phyloP scores from a whole-genome alignment of 2,113 vertebrate species.

The Ictalurus punctatus region DNA sequence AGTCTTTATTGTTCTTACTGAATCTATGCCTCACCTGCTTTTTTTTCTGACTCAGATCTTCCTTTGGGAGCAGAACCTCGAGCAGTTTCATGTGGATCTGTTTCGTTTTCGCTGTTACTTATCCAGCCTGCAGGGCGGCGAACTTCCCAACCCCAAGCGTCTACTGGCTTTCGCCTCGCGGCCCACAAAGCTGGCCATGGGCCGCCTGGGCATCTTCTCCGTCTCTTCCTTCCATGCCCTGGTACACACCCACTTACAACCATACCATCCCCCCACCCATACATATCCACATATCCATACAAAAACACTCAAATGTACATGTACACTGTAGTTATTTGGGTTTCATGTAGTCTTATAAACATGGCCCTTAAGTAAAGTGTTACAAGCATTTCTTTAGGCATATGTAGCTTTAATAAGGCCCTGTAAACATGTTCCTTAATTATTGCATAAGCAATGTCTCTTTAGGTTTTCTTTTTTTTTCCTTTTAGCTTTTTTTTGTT shows the following conservation, averaged over 20 bases:
- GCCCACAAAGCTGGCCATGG: constrained; percentile 86
- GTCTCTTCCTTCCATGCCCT: constrained; percentile 86
- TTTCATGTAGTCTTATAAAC: neutral
- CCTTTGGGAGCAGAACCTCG: constrained; percentile 88
- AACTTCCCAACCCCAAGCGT: constrained; percentile 86
- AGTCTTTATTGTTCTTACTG: constrained; percentile 1
- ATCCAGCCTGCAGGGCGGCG: constrained; percentile 85
- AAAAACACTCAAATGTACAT: too few relatives aligned
- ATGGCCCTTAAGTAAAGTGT: neutral
- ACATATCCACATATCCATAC: too few relatives aligned
- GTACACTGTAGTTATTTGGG: neutral
- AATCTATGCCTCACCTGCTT: neutral
- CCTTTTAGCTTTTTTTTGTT: neutral
- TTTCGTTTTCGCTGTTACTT: constrained; percentile 87
- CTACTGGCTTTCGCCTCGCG: constrained; percentile 85
- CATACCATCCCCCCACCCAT: too few relatives aligned
- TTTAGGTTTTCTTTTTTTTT: rapidly evolving
- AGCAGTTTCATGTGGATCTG: constrained; percentile 88
- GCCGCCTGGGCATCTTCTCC: constrained; percentile 81
- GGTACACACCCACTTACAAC: constrained; percentile 61
- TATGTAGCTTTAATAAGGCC: neutral
- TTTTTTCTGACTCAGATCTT: constrained; percentile 73
- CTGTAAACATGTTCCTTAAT: neutral
- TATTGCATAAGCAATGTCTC: neutral
- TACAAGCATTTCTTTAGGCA: neutral